Percentiles rank a stretch among this genome's conserved stretches.
These are phyloP conservation scores for Piscicola geometra DNA, from an alignment of 2,888 invertebrate species.

Conservation along the genomic window DNA sequence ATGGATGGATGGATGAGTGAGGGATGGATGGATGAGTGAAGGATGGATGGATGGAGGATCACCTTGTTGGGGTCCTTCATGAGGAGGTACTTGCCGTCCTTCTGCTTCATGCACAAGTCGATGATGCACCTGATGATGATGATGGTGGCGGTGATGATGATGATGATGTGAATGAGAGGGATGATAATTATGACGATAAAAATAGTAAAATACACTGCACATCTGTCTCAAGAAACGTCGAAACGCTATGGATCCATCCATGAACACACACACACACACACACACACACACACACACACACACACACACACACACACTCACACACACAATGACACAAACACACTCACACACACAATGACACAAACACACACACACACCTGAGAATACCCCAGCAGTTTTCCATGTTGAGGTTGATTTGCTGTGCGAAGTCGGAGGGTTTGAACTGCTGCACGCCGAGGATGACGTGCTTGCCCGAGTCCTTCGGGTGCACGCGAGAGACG, in stretches of 20 bases:
- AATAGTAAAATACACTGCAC: no score
- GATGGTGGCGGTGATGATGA: slow-evolving; percentile 99
- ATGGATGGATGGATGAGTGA: no score
- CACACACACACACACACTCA: no score
- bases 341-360: no score
- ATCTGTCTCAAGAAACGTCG: no score
- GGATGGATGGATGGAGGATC: no score
- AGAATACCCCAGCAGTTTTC: slow-evolving; percentile 99
- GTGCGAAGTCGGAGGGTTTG: slow-evolving; percentile 95
- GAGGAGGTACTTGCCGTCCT: slow-evolving; percentile 87
- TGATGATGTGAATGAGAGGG: slow-evolving; percentile 72
- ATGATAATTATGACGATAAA: no score
- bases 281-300: no score
- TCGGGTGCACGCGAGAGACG: slow-evolving; percentile 87
- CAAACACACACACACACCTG: slow-evolving; percentile 56
- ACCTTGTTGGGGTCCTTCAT: slow-evolving; percentile 98
- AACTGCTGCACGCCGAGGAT: slow-evolving; percentile 93
- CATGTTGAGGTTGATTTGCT: slow-evolving; percentile 97
- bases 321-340: no score
- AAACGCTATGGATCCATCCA: no score
- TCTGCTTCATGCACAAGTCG: slow-evolving; percentile 92
- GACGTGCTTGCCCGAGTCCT: slow-evolving; percentile 91
- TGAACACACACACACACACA: no score
- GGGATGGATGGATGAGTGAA: no score
- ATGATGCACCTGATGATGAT: slow-evolving; percentile 93